These are phyloP conservation scores for Leptarthrus brevirostris DNA, from an alignment of 2,888 invertebrate species.

Conservation along the genomic window DNA sequence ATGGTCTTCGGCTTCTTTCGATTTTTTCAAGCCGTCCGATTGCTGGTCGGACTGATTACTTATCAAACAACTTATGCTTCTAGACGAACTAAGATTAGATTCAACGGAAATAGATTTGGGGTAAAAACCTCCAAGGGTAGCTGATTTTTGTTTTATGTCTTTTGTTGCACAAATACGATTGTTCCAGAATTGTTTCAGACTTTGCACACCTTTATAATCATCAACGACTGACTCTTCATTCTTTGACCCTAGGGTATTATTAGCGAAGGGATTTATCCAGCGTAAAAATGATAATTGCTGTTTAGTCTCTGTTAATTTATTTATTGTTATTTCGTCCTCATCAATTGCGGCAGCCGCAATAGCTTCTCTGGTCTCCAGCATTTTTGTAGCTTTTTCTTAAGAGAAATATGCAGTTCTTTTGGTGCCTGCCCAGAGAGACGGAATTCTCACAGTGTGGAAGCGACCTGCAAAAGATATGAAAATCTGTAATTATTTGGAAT, in stretches of 20 bases:
- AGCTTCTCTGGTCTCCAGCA: constrained; percentile 34
- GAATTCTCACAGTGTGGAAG: background rate
- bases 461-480: background rate
- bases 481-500: no score
- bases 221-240: background rate
- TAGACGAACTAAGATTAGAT: constrained; percentile 30
- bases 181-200: constrained; percentile 65
- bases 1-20: constrained; percentile 51
- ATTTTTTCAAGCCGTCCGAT: constrained; percentile 8
- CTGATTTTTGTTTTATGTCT: constrained; percentile 54
- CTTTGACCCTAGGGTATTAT: background rate
- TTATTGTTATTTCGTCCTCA: background rate
- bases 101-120: constrained; percentile 6
- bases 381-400: background rate
- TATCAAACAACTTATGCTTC: constrained; percentile 44
- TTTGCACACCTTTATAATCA: constrained; percentile 65
- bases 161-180: constrained; percentile 61
- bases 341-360: background rate
- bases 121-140: constrained; percentile 53
- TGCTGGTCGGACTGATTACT: background rate
- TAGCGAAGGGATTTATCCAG: constrained; percentile 40
- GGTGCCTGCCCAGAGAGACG: background rate
- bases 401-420: background rate
- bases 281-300: constrained; percentile 38
- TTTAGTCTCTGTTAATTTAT: constrained; percentile 23